Evolutionary conservation across 1,140 invertebrate species (phyloP).

Genomic region (Solenopsis invicta): DNA sequence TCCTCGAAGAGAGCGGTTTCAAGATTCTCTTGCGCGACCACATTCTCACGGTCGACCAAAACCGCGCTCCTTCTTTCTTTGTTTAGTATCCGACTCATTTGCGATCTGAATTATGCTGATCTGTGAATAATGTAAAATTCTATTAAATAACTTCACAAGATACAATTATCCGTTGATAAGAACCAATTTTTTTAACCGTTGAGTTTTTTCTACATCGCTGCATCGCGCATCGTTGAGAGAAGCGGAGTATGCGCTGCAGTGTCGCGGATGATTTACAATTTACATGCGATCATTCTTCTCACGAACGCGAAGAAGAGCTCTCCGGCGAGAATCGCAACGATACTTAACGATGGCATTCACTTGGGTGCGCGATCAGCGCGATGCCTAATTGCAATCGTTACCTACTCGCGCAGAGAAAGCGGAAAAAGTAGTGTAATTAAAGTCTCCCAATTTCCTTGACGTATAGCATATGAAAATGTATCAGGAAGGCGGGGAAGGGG

Average conservation of each 20-base stretch:
- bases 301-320: conserved; percentile 26
- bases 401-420: neutral
- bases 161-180: neutral
- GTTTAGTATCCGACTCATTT: conserved; percentile 41
- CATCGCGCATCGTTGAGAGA: too few relatives aligned
- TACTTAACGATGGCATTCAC: conserved; percentile 54
- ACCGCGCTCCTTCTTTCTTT: conserved; percentile 7
- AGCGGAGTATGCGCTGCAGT: neutral
- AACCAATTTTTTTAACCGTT: neutral
- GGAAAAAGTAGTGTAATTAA: conserved; percentile 5
- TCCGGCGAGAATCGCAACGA: conserved; percentile 7
- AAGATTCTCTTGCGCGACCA: conserved; percentile 1
- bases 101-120: conserved; percentile 19
- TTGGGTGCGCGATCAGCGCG: neutral
- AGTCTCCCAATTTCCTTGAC: neutral
- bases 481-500: neutral
- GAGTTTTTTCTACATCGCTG: neutral
- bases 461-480: neutral
- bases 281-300: conserved; percentile 20
- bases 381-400: conserved; percentile 23
- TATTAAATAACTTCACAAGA: conserved; percentile 23
- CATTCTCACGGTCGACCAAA: conserved; percentile 69
- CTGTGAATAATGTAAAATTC: neutral
- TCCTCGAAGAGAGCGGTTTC: neutral
- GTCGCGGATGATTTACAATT: conserved; percentile 41